phyloP scores from a whole-genome alignment of 1,140 invertebrate genomes.

The Drosophila sucinea region DNA sequence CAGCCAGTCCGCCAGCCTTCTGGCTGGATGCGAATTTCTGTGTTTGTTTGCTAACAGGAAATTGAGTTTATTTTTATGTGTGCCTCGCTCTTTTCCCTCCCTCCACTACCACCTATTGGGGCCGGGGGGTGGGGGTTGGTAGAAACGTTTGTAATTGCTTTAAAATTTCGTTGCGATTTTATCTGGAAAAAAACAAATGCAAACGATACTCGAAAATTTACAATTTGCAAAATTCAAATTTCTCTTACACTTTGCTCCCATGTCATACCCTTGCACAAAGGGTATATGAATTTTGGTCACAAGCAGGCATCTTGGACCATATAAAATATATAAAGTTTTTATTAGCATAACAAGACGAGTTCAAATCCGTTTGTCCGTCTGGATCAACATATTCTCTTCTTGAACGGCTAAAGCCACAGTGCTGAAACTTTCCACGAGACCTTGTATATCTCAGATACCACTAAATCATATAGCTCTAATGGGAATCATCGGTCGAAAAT shows the following conservation, averaged over 20 bases:
- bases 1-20: not conserved
- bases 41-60: slow-evolving; percentile 19
- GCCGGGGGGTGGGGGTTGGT: not conserved
- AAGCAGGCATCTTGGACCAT: no score
- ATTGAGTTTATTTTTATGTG: slow-evolving; percentile 12
- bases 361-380: no score
- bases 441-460: no score
- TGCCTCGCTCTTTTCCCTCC: not conserved
- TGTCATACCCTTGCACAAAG: no score
- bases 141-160: slow-evolving; percentile 4
- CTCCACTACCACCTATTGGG: not conserved
- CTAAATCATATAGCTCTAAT: no score
- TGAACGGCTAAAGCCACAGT: no score
- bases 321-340: no score
- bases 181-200: not conserved
- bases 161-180: slow-evolving; percentile 9
- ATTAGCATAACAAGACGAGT: no score
- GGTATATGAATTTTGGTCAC: no score
- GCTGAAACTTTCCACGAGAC: no score
- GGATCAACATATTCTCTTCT: no score
- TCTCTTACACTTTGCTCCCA: not conserved
- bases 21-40: not conserved
- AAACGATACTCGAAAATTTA: not conserved
- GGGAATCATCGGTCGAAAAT: no score
- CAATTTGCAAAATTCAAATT: not conserved